Base-by-base conservation (phyloP, 2,113 vertebrate species). In the Falco punctatus region DNA sequence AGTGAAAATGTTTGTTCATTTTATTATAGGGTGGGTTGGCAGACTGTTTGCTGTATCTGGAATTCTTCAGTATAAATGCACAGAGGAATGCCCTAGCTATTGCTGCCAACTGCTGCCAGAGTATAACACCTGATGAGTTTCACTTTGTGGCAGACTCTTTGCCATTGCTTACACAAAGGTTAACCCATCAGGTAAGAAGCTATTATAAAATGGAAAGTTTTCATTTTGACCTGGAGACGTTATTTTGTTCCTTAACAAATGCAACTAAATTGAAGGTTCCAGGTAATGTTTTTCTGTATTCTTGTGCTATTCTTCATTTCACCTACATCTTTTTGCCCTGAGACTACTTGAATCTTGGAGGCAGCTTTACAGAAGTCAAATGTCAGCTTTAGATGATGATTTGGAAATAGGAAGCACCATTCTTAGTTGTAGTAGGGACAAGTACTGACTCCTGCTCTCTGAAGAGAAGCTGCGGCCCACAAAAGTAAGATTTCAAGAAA, bases 11-110 rank as follows among this genome's bases (percentile, higher is more conserved):
- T 65, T 90, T 61, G 12, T 95, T 69, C 97, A 0, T 86, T 94
- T 95, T 94, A 48, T 95, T 97, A 48, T 52, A 99, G 99, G 99
- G 99, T 96, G 99, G 99, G 81, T 98, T 99, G 89, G 99, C 99
- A 66, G 99, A 99, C 97, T 99, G 99, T 96, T 98, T 99, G 96
- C 98, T 99, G 33, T 99, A 99, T 97, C 98, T 99, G 89, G 99
- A 99, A 94, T 99, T 99, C 98, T 99, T 99, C 97, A 99, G 99
- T 98, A 99, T 99, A 98, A 99, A 99, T 94, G 99, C 99, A 96
- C 99, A 99, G 98, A 99, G 99, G 98, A 99, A 99, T 62, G 99
- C 99, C 15, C 97, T 99, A 97, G 99, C 99, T 94, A 99, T 99
- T 52, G 99, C 99, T 94, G 99, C 99, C 90, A 99, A 99, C 98